phyloP scores from a whole-genome alignment of 2,797 vertebrate species.

The Diplodus sargus region DNA sequence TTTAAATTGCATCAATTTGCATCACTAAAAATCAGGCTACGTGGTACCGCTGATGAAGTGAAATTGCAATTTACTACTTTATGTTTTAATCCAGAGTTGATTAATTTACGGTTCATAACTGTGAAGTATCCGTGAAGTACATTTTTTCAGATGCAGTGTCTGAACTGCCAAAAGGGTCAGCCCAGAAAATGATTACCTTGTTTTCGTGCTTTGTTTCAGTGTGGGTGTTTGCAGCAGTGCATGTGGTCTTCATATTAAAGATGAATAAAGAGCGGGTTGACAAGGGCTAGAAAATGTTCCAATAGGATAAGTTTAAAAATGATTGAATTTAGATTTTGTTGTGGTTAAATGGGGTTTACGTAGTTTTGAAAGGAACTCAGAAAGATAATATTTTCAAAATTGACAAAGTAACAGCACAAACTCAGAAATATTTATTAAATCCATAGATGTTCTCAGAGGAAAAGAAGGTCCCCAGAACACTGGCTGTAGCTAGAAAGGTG shows the following conservation, averaged over 20 bases:
- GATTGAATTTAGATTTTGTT: constrained; percentile 40
- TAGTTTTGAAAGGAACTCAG: too few relatives aligned
- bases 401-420: too few relatives aligned
- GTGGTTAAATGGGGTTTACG: constrained; percentile 40
- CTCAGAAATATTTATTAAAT: too few relatives aligned
- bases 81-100: constrained; percentile 25
- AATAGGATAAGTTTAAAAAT: constrained; percentile 41
- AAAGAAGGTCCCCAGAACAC: too few relatives aligned
- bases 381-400: too few relatives aligned
- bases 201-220: background rate
- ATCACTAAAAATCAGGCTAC: constrained; percentile 33
- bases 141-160: constrained; percentile 1
- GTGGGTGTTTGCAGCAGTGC: background rate
- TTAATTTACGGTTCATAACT: constrained; percentile 18
- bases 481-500: too few relatives aligned
- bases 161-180: background rate
- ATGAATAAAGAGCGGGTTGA: constrained; percentile 19
- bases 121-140: background rate
- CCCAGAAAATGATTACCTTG: constrained; percentile 6
- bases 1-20: constrained; percentile 39
- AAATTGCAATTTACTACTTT: constrained; percentile 10
- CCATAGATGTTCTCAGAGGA: too few relatives aligned
- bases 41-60: constrained; percentile 24
- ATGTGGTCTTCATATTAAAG: constrained; percentile 15
- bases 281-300: constrained; percentile 13